These are phyloP conservation scores for Bothrops jararaca DNA, from an alignment of 2,113 vertebrate species.

Conservation along the genomic window DNA sequence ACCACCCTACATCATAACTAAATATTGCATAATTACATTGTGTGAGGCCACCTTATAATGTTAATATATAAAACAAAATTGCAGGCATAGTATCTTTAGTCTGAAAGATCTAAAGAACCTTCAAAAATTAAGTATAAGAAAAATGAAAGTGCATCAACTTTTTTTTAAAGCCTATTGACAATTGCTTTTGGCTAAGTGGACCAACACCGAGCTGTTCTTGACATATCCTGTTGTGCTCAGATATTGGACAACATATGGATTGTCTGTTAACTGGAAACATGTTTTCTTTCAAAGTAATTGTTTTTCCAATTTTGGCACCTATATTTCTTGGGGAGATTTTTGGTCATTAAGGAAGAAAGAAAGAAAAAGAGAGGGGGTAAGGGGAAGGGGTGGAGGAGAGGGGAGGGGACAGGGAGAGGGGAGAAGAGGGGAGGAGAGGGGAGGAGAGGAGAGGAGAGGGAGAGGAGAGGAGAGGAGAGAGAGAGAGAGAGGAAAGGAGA, in stretches of 20 bases:
- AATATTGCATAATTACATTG: slow-evolving; percentile 46
- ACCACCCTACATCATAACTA: slow-evolving; percentile 52
- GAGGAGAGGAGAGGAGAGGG: too few relatives aligned
- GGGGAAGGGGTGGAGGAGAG: too few relatives aligned
- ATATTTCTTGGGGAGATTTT: not conserved
- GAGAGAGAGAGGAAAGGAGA: too few relatives aligned
- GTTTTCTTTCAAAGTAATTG: not conserved
- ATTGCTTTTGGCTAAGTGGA: not conserved
- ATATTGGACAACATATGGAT: rapidly evolving
- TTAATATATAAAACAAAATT: slow-evolving; percentile 13
- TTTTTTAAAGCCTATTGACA: slow-evolving; percentile 4
- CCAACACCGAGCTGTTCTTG: not conserved
- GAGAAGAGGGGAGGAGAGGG: too few relatives aligned
- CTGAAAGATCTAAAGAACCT: not conserved
- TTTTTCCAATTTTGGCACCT: not conserved
- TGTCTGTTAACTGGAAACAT: not conserved
- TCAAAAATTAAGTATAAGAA: not conserved
- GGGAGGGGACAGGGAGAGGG: not conserved
- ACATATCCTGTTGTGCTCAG: not conserved
- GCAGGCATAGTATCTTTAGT: not conserved
- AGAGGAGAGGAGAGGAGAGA: too few relatives aligned
- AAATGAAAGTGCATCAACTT: not conserved
- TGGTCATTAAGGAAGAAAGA: not conserved
- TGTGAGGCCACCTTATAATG: not conserved
- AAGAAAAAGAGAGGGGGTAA: not conserved